These are phyloP conservation scores for Colius striatus DNA, from an alignment of 2,113 vertebrate species.

Conservation along the genomic window DNA sequence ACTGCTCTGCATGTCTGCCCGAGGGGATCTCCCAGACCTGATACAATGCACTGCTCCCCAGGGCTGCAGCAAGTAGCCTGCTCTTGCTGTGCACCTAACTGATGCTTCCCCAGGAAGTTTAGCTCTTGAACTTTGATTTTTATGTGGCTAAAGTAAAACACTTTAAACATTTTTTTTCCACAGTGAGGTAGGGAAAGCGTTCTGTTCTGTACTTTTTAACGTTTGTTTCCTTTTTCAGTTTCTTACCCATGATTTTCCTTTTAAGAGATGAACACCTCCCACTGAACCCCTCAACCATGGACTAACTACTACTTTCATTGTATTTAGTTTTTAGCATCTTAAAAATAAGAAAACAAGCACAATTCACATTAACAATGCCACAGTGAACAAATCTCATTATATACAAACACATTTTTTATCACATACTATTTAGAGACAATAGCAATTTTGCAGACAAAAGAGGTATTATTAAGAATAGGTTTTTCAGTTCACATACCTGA, in stretches of 20 bases:
- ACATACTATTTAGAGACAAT: not conserved
- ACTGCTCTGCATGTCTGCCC: not conserved
- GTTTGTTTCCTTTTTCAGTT: not conserved
- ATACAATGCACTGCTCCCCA: not conserved
- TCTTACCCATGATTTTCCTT: not conserved
- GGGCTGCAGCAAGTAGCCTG: not conserved
- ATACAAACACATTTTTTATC: not conserved
- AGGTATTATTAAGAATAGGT: not conserved
- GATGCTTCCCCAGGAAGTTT: not conserved
- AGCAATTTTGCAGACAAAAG: not conserved
- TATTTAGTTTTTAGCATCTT: not conserved
- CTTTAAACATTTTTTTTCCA: not conserved
- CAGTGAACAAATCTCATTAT: not conserved
- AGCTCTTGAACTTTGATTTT: not conserved
- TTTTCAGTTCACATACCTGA: not conserved
- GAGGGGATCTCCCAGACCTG: slow-evolving; percentile 18
- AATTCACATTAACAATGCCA: not conserved
- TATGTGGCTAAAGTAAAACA: not conserved
- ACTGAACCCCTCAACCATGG: not conserved
- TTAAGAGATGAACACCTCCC: not conserved
- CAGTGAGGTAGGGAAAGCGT: not conserved
- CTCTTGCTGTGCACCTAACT: not conserved
- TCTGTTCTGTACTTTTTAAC: not conserved
- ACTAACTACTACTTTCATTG: not conserved
- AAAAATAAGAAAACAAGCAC: not conserved